A percentile compares a stretch with the other conserved stretches of the same genome.
phyloP scores from a whole-genome alignment of 2,888 invertebrate species.

The Eupsilia transversa region DNA sequence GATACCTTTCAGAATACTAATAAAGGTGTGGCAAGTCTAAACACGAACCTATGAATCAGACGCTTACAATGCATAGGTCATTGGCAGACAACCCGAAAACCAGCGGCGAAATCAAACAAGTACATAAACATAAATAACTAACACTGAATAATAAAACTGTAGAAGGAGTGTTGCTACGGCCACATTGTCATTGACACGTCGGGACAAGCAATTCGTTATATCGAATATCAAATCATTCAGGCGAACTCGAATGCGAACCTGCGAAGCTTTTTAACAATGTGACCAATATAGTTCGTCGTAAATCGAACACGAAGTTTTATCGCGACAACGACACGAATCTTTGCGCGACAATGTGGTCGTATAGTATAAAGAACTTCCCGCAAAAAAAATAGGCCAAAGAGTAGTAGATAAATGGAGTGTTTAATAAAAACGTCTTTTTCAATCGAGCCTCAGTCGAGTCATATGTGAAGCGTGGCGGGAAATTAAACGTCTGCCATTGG shows the following conservation, averaged over 20 bases:
- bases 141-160: slow-evolving; percentile 1
- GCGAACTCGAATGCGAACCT: too few relatives aligned
- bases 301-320: too few relatives aligned
- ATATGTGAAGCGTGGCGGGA: slow-evolving; percentile 41
- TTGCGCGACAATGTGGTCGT: too few relatives aligned
- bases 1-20: slow-evolving; percentile 28
- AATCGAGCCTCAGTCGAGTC: slow-evolving; percentile 1
- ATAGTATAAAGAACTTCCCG: not conserved
- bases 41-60: slow-evolving; percentile 29
- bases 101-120: slow-evolving; percentile 22
- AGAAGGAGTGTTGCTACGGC: not conserved
- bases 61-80: slow-evolving; percentile 12
- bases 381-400: slow-evolving; percentile 22
- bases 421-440: slow-evolving; percentile 16
- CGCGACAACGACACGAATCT: too few relatives aligned
- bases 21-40: slow-evolving; percentile 10
- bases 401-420: slow-evolving; percentile 22
- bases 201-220: too few relatives aligned
- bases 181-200: too few relatives aligned
- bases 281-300: too few relatives aligned
- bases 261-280: too few relatives aligned
- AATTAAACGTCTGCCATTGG: slow-evolving; percentile 51
- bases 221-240: too few relatives aligned
- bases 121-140: not conserved
- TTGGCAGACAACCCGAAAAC: slow-evolving; percentile 7